A percentile compares a stretch with the other conserved stretches of the same genome.
phyloP scores from a whole-genome alignment of 2,797 vertebrate genomes.

The Sebastes iracundus region DNA sequence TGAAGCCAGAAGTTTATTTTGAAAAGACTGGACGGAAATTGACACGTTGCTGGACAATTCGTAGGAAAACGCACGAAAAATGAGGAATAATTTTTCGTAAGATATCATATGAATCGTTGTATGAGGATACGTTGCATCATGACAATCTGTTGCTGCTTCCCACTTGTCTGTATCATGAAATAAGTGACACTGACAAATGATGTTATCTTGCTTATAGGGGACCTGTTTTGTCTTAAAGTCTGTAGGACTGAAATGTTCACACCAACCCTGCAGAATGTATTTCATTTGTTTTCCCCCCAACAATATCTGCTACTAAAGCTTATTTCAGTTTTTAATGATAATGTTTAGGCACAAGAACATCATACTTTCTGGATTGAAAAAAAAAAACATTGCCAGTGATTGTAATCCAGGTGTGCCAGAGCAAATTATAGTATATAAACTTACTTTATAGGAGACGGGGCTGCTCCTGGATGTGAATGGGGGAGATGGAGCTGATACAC shows the following conservation, averaged over 20 bases:
- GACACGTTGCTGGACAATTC: too few species aligned
- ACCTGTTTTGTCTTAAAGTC: not conserved
- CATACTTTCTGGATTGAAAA: not conserved
- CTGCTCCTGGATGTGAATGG: not conserved
- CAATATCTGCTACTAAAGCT: not conserved
- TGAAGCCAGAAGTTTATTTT: too few species aligned
- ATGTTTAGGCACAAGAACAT: not conserved
- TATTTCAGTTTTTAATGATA: not conserved
- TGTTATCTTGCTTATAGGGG: not conserved
- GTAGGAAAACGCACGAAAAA: too few species aligned
- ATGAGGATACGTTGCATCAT: not conserved
- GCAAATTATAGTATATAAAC: not conserved
- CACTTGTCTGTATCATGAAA: not conserved
- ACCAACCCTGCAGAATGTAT: not conserved
- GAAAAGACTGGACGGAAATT: too few species aligned
- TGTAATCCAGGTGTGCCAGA: not conserved
- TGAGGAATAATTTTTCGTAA: fast-evolving
- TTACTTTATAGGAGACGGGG: not conserved
- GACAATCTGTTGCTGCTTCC: not conserved
- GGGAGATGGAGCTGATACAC: not conserved
- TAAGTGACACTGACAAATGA: not conserved
- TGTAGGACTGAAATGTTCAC: not conserved
- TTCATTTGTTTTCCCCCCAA: not conserved
- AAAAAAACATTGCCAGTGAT: not conserved
- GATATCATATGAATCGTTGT: too few species aligned